Conservation (phyloP, 2,797 vertebrate species). For the Margarornis squamiger region DNA sequence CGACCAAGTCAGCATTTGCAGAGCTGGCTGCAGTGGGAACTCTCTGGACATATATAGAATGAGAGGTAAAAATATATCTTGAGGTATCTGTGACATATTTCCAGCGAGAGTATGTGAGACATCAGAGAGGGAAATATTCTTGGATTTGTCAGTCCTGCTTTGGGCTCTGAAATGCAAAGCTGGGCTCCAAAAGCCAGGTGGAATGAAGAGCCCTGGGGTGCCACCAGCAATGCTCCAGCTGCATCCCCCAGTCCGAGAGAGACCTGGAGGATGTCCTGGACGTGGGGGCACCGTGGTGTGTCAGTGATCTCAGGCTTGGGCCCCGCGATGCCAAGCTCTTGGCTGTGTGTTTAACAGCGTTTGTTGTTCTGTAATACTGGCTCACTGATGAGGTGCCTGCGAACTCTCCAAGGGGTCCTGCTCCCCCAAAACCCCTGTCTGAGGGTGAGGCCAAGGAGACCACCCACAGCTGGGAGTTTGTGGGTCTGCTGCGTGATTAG, state of each 20-base stretch:
- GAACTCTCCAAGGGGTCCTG: neutral
- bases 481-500: neutral
- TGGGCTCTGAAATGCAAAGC: neutral
- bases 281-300: neutral
- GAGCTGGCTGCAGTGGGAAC: neutral
- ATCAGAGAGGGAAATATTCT: neutral
- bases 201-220: neutral
- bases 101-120: neutral
- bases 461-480: rapidly evolving
- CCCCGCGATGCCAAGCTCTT: rapidly evolving
- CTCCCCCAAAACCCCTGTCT: rapidly evolving
- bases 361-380: neutral
- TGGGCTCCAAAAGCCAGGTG: neutral
- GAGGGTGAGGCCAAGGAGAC: neutral
- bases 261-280: neutral
- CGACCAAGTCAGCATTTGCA: rapidly evolving
- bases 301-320: neutral
- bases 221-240: rapidly evolving
- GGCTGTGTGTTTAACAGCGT: neutral
- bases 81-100: neutral
- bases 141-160: neutral
- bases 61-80: neutral
- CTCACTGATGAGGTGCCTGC: rapidly evolving
- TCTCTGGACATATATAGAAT: rapidly evolving
- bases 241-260: neutral